These are phyloP conservation scores for Pomacea canaliculata DNA, from an alignment of 2,888 invertebrate genomes.

Conservation along the genomic window DNA sequence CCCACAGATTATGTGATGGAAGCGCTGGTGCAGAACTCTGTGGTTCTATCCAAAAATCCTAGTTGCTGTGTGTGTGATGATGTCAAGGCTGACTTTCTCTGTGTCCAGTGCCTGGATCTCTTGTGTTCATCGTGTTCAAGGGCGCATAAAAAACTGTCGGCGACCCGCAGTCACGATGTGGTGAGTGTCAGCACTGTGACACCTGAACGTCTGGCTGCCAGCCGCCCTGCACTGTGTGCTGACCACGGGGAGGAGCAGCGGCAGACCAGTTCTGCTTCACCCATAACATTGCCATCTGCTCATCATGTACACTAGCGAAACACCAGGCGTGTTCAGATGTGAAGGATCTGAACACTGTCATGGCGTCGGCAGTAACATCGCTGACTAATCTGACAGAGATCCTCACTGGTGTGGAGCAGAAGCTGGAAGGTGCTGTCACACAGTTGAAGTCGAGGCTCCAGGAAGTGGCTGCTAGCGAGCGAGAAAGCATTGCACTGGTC, in stretches of 20 bases:
- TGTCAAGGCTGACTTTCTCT: background rate
- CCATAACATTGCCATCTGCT: too few relatives aligned
- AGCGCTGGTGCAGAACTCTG: background rate
- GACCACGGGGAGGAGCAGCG: background rate
- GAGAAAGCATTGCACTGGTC: too few relatives aligned
- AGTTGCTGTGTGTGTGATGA: background rate
- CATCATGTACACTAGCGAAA: too few relatives aligned
- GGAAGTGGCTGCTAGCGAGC: too few relatives aligned
- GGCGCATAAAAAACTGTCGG: background rate
- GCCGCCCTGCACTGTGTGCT: background rate
- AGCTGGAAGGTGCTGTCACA: too few relatives aligned
- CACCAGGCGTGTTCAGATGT: too few relatives aligned
- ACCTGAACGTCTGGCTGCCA: background rate
- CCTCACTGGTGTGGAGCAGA: too few relatives aligned
- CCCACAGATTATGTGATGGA: background rate
- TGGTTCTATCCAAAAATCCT: background rate
- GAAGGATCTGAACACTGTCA: too few relatives aligned
- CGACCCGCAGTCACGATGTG: background rate
- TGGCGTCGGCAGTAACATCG: too few relatives aligned
- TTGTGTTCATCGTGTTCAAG: background rate
- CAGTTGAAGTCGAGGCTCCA: too few relatives aligned
- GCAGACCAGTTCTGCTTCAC: background rate
- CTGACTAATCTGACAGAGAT: too few relatives aligned
- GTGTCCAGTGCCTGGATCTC: background rate
- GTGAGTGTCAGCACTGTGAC: background rate